Percentiles rank a stretch among this genome's conserved stretches.
Evolutionary conservation across 2,113 vertebrate species (phyloP).

Genomic region (Nasalis larvatus): DNA sequence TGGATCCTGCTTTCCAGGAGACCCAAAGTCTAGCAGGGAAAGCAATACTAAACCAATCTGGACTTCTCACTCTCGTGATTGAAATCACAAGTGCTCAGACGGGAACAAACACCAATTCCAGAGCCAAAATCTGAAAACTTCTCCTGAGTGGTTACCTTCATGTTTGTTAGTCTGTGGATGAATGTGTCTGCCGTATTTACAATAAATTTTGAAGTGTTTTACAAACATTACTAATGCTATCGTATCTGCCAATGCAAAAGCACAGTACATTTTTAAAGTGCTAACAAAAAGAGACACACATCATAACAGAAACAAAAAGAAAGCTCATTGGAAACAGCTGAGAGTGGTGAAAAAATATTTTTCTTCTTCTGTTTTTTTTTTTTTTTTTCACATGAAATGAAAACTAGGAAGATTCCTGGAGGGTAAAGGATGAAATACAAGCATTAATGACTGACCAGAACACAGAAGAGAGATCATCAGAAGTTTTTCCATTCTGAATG

Average conservation of each 20-base stretch:
- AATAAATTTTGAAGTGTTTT: neutral
- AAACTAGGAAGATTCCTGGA: neutral
- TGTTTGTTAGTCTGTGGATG: neutral
- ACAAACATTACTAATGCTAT: neutral
- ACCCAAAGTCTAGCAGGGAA: neutral
- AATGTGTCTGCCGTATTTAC: neutral
- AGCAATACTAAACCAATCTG: neutral
- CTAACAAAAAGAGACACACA: neutral
- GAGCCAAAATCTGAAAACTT: neutral
- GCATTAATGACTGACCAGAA: neutral
- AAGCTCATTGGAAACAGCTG: neutral
- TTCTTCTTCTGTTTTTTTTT: neutral
- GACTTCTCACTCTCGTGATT: neutral
- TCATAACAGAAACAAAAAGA: neutral
- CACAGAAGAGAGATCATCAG: neutral
- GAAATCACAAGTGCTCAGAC: neutral
- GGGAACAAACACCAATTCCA: neutral
- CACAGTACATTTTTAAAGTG: neutral
- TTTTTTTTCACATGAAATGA: neutral
- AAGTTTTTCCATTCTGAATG: neutral
- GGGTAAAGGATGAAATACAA: neutral
- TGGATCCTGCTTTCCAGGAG: neutral
- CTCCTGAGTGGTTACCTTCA: neutral
- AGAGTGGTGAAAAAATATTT: neutral
- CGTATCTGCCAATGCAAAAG: neutral